Percentiles rank a stretch among this genome's conserved stretches.
Evolutionary conservation across 2,797 vertebrate species (phyloP).

Genomic region (Huso huso): DNA sequence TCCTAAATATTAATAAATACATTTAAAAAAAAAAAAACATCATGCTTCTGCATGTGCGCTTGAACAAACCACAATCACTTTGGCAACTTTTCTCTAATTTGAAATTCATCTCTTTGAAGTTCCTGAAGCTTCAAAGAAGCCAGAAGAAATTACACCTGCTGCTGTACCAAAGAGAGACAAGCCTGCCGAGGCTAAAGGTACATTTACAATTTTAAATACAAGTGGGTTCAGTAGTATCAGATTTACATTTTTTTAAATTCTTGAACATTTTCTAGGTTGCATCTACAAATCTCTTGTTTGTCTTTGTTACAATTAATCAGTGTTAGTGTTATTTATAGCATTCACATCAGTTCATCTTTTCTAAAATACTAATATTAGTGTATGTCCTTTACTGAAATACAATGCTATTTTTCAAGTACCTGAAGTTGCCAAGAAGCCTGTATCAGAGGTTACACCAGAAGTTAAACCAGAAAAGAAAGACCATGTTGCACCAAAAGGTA

Average conservation of each 20-base stretch:
- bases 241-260: constrained; percentile 6
- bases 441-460: constrained; percentile 45
- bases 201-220: constrained; percentile 19
- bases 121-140: constrained; percentile 36
- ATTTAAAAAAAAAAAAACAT: too few species aligned
- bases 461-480: constrained; percentile 45
- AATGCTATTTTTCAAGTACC: constrained; percentile 36
- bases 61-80: constrained; percentile 9
- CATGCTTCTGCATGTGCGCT: constrained; percentile 20
- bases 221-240: constrained; percentile 2
- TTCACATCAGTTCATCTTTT: neutral
- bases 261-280: neutral
- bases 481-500: constrained; percentile 49
- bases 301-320: too few species aligned
- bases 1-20: too few species aligned
- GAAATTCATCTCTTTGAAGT: constrained; percentile 46
- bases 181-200: constrained; percentile 51
- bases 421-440: constrained; percentile 42
- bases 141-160: constrained; percentile 32
- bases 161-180: constrained; percentile 26
- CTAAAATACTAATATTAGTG: too few species aligned
- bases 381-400: constrained; percentile 16
- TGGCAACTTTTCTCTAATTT: constrained; percentile 25
- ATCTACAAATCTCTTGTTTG: too few species aligned
- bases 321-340: neutral